Percentiles rank a stretch among this genome's conserved stretches.
These are phyloP conservation scores for Sander lucioperca DNA, from an alignment of 2,113 vertebrate genomes.

Conservation along the genomic window DNA sequence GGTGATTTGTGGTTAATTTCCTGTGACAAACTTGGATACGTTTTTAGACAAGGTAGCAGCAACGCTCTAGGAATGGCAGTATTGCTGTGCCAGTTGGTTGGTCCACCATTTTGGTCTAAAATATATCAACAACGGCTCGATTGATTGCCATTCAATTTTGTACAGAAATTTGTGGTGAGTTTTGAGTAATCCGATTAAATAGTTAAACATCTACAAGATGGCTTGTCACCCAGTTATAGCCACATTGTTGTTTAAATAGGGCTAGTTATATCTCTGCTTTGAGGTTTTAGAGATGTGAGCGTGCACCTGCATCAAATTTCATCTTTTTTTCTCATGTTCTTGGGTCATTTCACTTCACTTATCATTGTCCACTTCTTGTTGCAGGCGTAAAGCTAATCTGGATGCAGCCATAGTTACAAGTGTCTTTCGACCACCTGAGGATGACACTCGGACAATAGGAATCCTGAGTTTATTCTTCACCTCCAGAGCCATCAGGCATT, in stretches of 20 bases:
- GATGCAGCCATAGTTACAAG: slow-evolving; percentile 53
- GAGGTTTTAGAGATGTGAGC: background rate
- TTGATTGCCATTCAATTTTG: background rate
- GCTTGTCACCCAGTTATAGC: background rate
- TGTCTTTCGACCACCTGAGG: slow-evolving; percentile 49
- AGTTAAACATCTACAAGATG: background rate
- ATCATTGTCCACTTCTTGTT: slow-evolving; percentile 40
- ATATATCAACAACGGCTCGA: background rate
- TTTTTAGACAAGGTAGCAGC: background rate
- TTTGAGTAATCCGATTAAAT: background rate
- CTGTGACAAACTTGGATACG: background rate
- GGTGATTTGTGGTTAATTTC: background rate
- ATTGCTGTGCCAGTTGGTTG: background rate
- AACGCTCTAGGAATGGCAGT: background rate
- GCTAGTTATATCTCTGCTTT: background rate
- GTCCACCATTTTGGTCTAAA: background rate
- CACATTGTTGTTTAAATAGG: background rate
- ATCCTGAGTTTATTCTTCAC: slow-evolving; percentile 26
- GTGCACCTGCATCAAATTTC: background rate
- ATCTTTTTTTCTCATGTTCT: background rate
- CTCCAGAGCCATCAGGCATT: slow-evolving; percentile 48
- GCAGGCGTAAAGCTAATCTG: slow-evolving; percentile 53
- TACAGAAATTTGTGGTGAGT: background rate
- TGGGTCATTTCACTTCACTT: background rate
- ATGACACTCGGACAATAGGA: slow-evolving; percentile 67